A percentile compares a stretch with the other conserved stretches of the same genome.
phyloP scores from a whole-genome alignment of 2,888 invertebrate species.

The Adelognathus sp. region DNA sequence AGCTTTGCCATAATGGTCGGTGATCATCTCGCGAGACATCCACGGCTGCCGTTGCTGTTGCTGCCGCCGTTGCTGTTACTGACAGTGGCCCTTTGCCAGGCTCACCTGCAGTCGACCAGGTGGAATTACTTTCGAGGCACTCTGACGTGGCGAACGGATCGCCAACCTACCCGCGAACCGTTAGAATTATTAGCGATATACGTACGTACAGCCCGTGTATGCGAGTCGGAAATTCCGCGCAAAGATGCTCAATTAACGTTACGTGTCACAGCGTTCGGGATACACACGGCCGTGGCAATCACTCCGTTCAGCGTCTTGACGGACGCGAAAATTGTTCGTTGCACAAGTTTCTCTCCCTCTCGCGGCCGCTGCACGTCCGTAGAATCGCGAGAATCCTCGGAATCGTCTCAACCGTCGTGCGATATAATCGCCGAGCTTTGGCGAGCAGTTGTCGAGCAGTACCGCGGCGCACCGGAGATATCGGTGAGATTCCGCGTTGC shows the following conservation, averaged over 20 bases:
- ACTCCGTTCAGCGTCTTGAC: background rate
- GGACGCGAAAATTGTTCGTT: background rate
- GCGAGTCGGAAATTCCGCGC: constrained; percentile 20
- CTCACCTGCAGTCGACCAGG: constrained; percentile 2
- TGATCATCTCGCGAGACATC: constrained; percentile 60
- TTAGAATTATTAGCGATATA: constrained; percentile 55
- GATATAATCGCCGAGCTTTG: constrained; percentile 3
- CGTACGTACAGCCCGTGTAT: constrained; percentile 24
- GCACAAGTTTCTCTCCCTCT: background rate
- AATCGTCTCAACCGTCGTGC: background rate
- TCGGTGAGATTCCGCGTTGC: background rate
- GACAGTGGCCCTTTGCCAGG: background rate
- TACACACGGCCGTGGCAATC: background rate
- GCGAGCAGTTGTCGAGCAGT: background rate
- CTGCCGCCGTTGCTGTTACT: constrained; percentile 18
- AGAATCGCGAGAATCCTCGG: constrained; percentile 16
- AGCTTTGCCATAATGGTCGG: constrained; percentile 54
- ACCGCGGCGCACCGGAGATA: background rate
- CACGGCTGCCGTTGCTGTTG: constrained; percentile 51
- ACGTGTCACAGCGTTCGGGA: background rate
- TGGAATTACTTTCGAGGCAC: constrained; percentile 56
- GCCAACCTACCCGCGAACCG: constrained; percentile 31
- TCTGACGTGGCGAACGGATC: constrained; percentile 28
- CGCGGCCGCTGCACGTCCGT: too few species aligned
- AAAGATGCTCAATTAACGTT: constrained; percentile 20